A percentile compares a stretch with the other conserved stretches of the same genome.
These are phyloP conservation scores for Eumeta japonica DNA, from an alignment of 1,140 invertebrate genomes.

Conservation along the genomic window DNA sequence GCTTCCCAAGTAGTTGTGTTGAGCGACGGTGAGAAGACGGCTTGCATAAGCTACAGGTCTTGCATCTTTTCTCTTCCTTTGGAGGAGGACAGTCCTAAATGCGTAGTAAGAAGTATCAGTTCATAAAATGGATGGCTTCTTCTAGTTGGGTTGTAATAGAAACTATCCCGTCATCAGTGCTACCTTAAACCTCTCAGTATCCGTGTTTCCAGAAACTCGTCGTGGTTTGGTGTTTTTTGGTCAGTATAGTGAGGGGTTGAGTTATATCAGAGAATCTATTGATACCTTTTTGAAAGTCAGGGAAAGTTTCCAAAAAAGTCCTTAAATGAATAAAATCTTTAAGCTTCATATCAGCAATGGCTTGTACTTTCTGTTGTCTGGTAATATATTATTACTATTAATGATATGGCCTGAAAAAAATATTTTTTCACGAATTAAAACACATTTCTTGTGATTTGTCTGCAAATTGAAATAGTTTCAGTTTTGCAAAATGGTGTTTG, in stretches of 20 bases:
- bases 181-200: conserved; percentile 8
- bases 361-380: conserved; percentile 28
- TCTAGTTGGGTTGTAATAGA: conserved; percentile 11
- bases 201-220: conserved; percentile 1
- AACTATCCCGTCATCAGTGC: conserved; percentile 7
- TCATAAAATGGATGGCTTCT: conserved; percentile 13
- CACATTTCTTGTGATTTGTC: conserved; percentile 24
- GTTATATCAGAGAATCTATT: conserved; percentile 24
- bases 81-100: conserved; percentile 21
- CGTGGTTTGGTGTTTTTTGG: conserved; percentile 19
- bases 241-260: conserved; percentile 25
- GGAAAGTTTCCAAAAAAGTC: conserved; percentile 19
- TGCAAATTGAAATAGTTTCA: conserved; percentile 8
- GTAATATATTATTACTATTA: conserved; percentile 16
- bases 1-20: conserved; percentile 48
- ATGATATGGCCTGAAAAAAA: conserved; percentile 34
- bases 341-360: no score
- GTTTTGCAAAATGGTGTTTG: conserved; percentile 10
- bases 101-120: conserved; percentile 23
- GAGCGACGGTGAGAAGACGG: conserved; percentile 27
- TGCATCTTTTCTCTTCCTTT: conserved; percentile 23
- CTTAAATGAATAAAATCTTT: conserved; percentile 15
- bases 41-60: conserved; percentile 41
- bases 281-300: conserved; percentile 32
- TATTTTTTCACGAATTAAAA: conserved; percentile 16